Evolutionary conservation across 2,888 invertebrate species (phyloP), one percentile per base, ranked within the genome.

Genomic region (Pegoplata infirma): DNA sequence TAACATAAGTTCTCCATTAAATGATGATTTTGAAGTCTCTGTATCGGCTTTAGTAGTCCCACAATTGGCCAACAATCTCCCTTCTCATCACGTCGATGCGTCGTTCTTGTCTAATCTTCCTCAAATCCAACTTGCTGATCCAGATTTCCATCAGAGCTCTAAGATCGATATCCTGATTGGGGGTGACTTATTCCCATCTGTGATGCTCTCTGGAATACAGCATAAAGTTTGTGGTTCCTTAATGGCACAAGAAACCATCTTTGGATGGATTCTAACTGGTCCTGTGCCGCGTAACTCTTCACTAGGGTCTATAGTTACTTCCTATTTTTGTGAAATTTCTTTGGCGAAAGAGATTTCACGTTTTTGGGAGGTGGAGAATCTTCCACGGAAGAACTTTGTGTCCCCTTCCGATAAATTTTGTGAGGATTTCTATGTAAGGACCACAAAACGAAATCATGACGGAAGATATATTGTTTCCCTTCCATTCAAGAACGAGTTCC

Each of bases 211-310:
- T n/a, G n/a, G n/a, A n/a, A n/a, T n/a, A n/a, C n/a, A n/a, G 67
- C 63, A 55, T 16, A 10, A 46, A 4, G 19, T 72, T 3, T 55
- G 61, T 12, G 46, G 47, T 2, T 59, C 59, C 1, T 23, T 71
- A 32, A 47, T 72, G 19, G 63, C 63, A n/a, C 72, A 72, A n/a
- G 46, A 72, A 47, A 72, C 72, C 1, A 12, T 72, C 0, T 72
- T 72, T 10, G 72, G 72, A 3, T 72, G 72, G 72, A 72, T 72
- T 7, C 19, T 72, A 17, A 68, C 68, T 6, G 68, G 49, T 19
- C 59, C 46, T 8, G 7, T 32, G 2, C 10, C 32, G 2, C 32
- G 3, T 25, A 25, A 25, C 6, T 5, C 44, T 17, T 10, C n/a
- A n/a, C n/a, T n/a, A n/a, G n/a, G n/a, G n/a, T n/a, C 36, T 19